Evolutionary conservation across 2,797 vertebrate genomes (phyloP).

Genomic region (Melanotaenia nigrans): DNA sequence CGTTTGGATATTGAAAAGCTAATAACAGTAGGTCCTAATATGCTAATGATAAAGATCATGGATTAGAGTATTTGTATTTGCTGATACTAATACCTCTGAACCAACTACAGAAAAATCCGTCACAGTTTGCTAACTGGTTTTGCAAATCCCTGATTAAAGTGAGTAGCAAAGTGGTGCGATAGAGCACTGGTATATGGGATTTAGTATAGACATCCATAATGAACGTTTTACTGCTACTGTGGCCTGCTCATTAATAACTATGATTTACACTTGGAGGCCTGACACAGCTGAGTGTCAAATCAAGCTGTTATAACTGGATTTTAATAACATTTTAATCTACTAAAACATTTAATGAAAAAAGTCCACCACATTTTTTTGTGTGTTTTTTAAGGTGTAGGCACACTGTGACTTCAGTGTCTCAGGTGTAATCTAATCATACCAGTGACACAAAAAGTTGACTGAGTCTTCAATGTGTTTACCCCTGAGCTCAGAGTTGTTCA

Average conservation of each 20-base stretch:
- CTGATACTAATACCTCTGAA: too few species aligned
- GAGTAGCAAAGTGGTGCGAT: constrained; percentile 42
- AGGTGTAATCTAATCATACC: background rate
- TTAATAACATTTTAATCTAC: background rate
- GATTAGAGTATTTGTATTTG: background rate
- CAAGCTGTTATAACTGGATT: background rate
- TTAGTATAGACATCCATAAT: constrained; percentile 4
- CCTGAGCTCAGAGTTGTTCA: background rate
- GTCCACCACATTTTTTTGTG: background rate
- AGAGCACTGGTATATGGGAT: constrained; percentile 25
- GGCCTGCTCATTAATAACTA: background rate
- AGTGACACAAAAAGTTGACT: background rate
- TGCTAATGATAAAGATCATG: constrained; percentile 8
- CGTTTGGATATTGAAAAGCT: background rate
- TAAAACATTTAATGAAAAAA: background rate
- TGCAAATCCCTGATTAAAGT: constrained; percentile 41
- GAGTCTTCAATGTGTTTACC: background rate
- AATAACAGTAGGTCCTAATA: background rate
- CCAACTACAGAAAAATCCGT: constrained; percentile 19
- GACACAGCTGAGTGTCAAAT: background rate
- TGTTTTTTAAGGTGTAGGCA: background rate
- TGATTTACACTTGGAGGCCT: background rate
- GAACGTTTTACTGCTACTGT: background rate
- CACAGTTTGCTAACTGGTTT: constrained; percentile 42
- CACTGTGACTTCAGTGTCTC: background rate